A percentile compares a stretch with the other conserved stretches of the same genome.
phyloP scores from a whole-genome alignment of 2,113 vertebrate genomes.

The Acrocephalus kingi region DNA sequence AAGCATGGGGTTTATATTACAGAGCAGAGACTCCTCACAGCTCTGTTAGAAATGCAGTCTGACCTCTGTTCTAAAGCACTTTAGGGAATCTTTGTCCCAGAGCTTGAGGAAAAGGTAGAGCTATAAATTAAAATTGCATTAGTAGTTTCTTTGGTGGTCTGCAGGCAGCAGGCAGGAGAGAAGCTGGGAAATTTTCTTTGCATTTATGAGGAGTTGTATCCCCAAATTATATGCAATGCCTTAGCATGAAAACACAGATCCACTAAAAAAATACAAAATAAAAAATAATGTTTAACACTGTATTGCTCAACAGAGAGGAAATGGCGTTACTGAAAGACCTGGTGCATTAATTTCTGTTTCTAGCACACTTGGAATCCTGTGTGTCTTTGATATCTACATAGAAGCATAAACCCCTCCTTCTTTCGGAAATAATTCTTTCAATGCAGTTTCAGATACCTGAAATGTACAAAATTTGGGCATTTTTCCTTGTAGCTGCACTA shows the following conservation, averaged over 20 bases:
- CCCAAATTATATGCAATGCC: background rate
- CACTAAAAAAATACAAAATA: background rate
- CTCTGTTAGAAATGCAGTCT: background rate
- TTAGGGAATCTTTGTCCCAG: conserved; percentile 37
- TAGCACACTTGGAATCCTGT: background rate
- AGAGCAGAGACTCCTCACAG: background rate
- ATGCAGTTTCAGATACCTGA: background rate
- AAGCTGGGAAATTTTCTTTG: background rate
- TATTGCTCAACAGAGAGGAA: background rate
- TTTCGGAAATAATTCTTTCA: background rate
- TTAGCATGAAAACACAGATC: background rate
- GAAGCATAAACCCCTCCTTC: background rate
- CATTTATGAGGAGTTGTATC: background rate
- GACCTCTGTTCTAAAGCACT: conserved; percentile 45
- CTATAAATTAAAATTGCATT: conserved; percentile 44
- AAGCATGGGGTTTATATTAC: background rate
- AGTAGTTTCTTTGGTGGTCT: background rate
- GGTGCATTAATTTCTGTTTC: background rate
- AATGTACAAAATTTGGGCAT: background rate
- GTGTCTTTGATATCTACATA: background rate
- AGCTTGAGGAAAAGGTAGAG: conserved; percentile 24
- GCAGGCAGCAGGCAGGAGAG: background rate
- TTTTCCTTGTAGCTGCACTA: background rate
- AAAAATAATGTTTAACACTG: background rate
- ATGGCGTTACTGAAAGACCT: background rate